phyloP scores from a whole-genome alignment of 1,140 invertebrate genomes.

The Drosophila carrolli region DNA sequence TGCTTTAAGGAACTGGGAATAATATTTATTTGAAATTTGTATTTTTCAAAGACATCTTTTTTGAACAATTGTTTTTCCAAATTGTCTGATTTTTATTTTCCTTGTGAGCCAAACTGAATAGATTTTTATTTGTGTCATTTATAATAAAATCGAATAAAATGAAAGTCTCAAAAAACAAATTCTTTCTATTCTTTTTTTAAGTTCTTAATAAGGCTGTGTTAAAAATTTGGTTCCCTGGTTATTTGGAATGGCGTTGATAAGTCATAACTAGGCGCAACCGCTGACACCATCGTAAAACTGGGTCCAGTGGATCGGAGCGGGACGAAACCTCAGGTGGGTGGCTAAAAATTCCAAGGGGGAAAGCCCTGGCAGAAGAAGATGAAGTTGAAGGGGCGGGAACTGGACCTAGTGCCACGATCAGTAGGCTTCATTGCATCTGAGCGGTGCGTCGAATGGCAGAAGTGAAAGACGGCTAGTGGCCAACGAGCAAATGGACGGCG shows the following conservation, averaged over 20 bases:
- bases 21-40: no score
- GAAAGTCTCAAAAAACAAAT: no score
- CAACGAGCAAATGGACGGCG: slow-evolving; percentile 23
- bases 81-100: no score
- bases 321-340: slow-evolving; percentile 39
- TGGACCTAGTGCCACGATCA: slow-evolving; percentile 12
- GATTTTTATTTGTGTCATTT: no score
- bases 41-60: no score
- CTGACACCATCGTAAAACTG: slow-evolving; percentile 57
- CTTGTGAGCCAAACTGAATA: no score
- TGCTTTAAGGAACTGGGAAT: no score
- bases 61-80: no score
- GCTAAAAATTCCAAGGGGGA: slow-evolving; percentile 10
- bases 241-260: slow-evolving; percentile 57
- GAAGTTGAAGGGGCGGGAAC: neutral
- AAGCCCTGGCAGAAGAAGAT: neutral
- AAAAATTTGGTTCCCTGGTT: slow-evolving; percentile 21
- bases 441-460: slow-evolving; percentile 54
- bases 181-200: neutral
- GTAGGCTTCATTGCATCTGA: slow-evolving; percentile 44
- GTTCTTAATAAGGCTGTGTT: neutral
- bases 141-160: no score
- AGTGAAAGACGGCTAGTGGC: slow-evolving; percentile 8
- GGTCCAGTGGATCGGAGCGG: slow-evolving; percentile 15
- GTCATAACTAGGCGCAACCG: slow-evolving; percentile 78